Percentiles rank a stretch among this genome's conserved stretches.
Evolutionary conservation across 2,113 vertebrate genomes (phyloP).

Genomic region (Alligator mississippiensis): DNA sequence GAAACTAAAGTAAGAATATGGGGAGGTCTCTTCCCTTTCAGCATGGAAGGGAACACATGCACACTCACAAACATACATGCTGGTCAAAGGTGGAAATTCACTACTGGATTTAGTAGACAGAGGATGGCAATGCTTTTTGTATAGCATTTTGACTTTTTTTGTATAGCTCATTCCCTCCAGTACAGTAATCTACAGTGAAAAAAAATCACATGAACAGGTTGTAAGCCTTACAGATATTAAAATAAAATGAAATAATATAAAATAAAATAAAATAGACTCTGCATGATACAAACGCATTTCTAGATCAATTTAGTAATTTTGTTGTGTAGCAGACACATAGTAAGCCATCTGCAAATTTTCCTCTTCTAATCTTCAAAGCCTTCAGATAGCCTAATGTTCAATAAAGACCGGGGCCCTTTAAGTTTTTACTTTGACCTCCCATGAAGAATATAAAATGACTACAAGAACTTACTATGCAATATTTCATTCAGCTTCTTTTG

Average conservation of each 20-base stretch:
- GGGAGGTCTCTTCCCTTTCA: not conserved
- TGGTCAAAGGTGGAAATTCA: not conserved
- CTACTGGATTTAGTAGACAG: not conserved
- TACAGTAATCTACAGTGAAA: not conserved
- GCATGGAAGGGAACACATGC: not conserved
- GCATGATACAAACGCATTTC: not conserved
- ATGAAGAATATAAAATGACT: conserved; percentile 37
- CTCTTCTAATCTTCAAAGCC: not conserved
- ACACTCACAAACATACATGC: not conserved
- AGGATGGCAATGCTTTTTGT: not conserved
- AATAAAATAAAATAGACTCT: not conserved
- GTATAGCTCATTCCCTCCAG: not conserved
- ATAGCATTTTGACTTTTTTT: not conserved
- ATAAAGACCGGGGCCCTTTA: not conserved
- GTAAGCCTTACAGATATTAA: not conserved
- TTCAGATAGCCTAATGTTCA: conserved; percentile 26
- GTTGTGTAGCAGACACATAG: not conserved
- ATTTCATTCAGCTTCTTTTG: conserved; percentile 15
- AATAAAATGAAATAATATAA: not conserved
- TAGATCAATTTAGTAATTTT: not conserved
- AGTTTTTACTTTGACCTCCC: conserved; percentile 31
- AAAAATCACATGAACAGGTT: not conserved
- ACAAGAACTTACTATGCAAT: conserved; percentile 11
- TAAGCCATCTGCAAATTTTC: not conserved
- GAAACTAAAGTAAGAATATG: not conserved